Conservation (phyloP, 2,888 invertebrate genomes). For the Pandemis corylana region DNA sequence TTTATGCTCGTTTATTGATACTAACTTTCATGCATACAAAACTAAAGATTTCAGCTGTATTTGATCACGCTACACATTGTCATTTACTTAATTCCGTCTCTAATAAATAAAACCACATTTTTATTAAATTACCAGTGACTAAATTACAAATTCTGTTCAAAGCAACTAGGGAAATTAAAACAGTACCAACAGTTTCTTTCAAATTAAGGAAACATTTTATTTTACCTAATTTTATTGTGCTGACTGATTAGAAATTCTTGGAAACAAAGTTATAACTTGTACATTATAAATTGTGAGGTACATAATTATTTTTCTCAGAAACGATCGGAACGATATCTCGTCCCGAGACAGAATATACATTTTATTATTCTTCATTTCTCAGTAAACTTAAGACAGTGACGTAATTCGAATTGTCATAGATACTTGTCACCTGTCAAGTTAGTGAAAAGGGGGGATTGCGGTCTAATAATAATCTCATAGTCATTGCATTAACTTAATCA, state of each 20-base stretch:
- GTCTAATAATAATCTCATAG: too few species aligned
- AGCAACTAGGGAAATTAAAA: neutral
- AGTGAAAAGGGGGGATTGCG: too few species aligned
- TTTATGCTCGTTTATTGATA: too few species aligned
- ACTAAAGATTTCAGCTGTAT: neutral
- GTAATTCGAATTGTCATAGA: too few species aligned
- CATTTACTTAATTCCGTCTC: neutral
- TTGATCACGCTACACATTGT: neutral
- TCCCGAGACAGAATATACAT: too few species aligned
- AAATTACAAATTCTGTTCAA: neutral
- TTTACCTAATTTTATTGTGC: neutral
- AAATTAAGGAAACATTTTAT: neutral
- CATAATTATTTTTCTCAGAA: too few species aligned
- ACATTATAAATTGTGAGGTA: too few species aligned
- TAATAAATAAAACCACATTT: neutral
- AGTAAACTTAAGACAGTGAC: too few species aligned
- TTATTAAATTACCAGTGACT: neutral
- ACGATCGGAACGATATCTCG: too few species aligned
- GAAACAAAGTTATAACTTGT: neutral
- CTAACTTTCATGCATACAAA: neutral
- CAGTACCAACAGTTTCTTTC: neutral
- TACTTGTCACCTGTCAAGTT: too few species aligned
- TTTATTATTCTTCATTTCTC: neutral
- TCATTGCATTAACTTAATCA: too few species aligned
- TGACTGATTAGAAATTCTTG: neutral